Evolutionary conservation across 1,140 invertebrate genomes (phyloP).

Genomic region (Tetraneura akinire): DNA sequence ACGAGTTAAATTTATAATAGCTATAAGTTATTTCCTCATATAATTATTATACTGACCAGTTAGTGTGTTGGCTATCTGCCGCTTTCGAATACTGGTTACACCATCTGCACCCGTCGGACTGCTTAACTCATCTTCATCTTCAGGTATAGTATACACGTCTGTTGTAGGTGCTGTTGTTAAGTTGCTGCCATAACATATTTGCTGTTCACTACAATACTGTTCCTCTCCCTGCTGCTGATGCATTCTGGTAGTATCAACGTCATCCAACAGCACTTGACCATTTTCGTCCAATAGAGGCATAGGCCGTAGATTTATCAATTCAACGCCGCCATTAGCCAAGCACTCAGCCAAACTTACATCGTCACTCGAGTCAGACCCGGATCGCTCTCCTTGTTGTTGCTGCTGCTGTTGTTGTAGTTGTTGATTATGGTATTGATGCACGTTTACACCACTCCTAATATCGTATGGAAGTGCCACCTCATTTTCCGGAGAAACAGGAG

Average conservation of each 20-base stretch:
- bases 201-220: constrained; percentile 41
- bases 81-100: constrained; percentile 60
- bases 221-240: constrained; percentile 49
- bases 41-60: not conserved
- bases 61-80: constrained; percentile 54
- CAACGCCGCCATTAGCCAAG: constrained; percentile 32
- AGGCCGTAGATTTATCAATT: constrained; percentile 18
- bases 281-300: constrained; percentile 43
- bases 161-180: constrained; percentile 56
- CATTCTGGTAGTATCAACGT: constrained; percentile 1
- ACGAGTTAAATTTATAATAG: too few relatives aligned
- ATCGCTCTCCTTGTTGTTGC: constrained; percentile 25
- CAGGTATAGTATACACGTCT: constrained; percentile 64
- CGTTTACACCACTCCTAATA: not conserved
- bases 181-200: constrained; percentile 61
- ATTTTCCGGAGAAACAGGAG: constrained; percentile 28
- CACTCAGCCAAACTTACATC: constrained; percentile 51
- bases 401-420: constrained; percentile 4
- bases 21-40: not conserved
- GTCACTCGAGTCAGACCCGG: constrained; percentile 49
- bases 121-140: constrained; percentile 63
- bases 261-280: constrained; percentile 26
- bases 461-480: not conserved
- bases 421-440: constrained; percentile 2
- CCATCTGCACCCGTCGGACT: constrained; percentile 61